phyloP scores from a whole-genome alignment of 2,888 invertebrate genomes.

The Ptychoptera albimana region DNA sequence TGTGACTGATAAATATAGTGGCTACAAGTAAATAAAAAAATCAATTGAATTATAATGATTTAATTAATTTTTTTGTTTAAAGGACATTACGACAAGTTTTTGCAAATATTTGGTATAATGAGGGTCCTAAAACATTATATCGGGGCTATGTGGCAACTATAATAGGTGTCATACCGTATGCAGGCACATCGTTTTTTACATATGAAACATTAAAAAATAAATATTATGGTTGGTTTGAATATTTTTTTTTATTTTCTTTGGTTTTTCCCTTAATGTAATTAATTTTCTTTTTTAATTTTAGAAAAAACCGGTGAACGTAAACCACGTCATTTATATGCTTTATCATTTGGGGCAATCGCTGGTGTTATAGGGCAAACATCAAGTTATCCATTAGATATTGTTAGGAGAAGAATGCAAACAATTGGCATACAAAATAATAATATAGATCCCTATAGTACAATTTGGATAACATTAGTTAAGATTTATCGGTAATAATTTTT shows the following conservation, averaged over 20 bases:
- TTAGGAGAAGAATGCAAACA: slow-evolving; percentile 48
- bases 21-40: slow-evolving; percentile 54
- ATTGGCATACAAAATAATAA: slow-evolving; percentile 32
- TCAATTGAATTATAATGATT: not conserved
- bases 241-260: not conserved
- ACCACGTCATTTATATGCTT: slow-evolving; percentile 43
- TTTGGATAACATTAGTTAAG: slow-evolving; percentile 45
- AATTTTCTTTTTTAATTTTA: slow-evolving; percentile 13
- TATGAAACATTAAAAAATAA: slow-evolving; percentile 84
- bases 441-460: slow-evolving; percentile 41
- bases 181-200: slow-evolving; percentile 93
- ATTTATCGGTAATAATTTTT: slow-evolving; percentile 48
- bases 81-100: slow-evolving; percentile 41
- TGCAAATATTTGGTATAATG: slow-evolving; percentile 51
- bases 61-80: not conserved
- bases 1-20: slow-evolving; percentile 59
- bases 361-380: slow-evolving; percentile 89
- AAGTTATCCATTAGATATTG: slow-evolving; percentile 92
- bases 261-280: not conserved
- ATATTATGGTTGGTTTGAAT: slow-evolving; percentile 43
- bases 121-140: slow-evolving; percentile 65
- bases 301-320: slow-evolving; percentile 30
- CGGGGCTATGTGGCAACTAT: slow-evolving; percentile 82
- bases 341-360: slow-evolving; percentile 77
- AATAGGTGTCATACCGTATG: slow-evolving; percentile 88